A percentile compares a stretch with the other conserved stretches of the same genome.
Conservation (phyloP, 1,140 invertebrate species). For the Rhynchophorus ferrugineus region DNA sequence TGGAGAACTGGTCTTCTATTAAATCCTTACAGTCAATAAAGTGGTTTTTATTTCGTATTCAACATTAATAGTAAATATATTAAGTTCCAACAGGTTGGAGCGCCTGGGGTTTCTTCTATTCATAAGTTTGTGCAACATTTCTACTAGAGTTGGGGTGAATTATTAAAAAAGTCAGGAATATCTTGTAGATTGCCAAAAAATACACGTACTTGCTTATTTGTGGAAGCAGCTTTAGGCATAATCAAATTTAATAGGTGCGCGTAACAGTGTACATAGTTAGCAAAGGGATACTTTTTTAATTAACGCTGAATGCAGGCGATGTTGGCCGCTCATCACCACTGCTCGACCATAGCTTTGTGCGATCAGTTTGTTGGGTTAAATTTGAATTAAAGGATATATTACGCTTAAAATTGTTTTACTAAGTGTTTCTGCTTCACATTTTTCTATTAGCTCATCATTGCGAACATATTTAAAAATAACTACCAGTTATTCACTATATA, state of each 20-base stretch:
- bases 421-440: too few species aligned
- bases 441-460: too few species aligned
- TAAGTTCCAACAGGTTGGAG: too few species aligned
- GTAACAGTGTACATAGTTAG: conserved; percentile 38
- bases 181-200: conserved; percentile 30
- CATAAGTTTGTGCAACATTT: too few species aligned
- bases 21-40: too few species aligned
- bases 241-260: conserved; percentile 37
- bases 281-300: conserved; percentile 32
- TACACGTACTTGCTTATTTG: conserved; percentile 27
- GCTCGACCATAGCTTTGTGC: conserved; percentile 27
- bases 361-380: conserved; percentile 23
- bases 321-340: conserved; percentile 22
- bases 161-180: conserved; percentile 19
- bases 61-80: too few species aligned
- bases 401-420: conserved; percentile 29
- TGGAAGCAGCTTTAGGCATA: conserved; percentile 31
- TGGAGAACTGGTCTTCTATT: too few species aligned
- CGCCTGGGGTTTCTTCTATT: too few species aligned
- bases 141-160: conserved; percentile 20
- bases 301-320: conserved; percentile 28
- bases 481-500: too few species aligned
- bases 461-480: too few species aligned
- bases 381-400: conserved; percentile 23
- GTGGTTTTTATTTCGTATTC: too few species aligned